A percentile compares a stretch with the other conserved stretches of the same genome.
Evolutionary conservation across 2,113 vertebrate species (phyloP).

Genomic region (Camelus bactrianus): DNA sequence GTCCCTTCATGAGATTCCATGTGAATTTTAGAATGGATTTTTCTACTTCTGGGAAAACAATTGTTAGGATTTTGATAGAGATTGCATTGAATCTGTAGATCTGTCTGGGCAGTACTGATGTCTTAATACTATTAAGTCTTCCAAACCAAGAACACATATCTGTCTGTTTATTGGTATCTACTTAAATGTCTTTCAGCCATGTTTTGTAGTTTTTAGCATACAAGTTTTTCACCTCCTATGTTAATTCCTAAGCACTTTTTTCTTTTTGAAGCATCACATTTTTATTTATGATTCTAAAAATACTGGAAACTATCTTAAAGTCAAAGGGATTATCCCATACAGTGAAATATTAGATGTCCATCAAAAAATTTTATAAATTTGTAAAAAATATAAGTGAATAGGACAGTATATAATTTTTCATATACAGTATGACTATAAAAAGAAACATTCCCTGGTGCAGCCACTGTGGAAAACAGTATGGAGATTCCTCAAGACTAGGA

Average conservation of each 20-base stretch:
- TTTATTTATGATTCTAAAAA: constrained; percentile 61
- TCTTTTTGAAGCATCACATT: background rate
- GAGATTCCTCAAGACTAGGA: no score
- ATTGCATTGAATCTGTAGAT: fast-evolving
- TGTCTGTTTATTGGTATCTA: background rate
- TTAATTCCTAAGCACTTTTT: background rate
- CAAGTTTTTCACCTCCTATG: background rate
- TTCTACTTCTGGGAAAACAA: background rate
- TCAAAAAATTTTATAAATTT: background rate
- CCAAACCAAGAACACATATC: fast-evolving
- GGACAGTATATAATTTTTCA: background rate
- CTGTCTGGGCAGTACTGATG: background rate
- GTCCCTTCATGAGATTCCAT: background rate
- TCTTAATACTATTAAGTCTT: background rate
- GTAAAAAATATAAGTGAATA: background rate
- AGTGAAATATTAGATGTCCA: background rate
- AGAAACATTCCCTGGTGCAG: background rate
- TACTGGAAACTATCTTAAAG: background rate
- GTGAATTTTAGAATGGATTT: background rate
- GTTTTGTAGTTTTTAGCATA: background rate
- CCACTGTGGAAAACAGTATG: no score
- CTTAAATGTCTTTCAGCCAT: background rate
- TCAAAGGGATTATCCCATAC: background rate
- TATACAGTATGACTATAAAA: background rate
- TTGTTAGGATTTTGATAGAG: background rate